A percentile compares a stretch with the other conserved stretches of the same genome.
Evolutionary conservation across 2,888 invertebrate species (phyloP).

Genomic region (Lumbricus terrestris): DNA sequence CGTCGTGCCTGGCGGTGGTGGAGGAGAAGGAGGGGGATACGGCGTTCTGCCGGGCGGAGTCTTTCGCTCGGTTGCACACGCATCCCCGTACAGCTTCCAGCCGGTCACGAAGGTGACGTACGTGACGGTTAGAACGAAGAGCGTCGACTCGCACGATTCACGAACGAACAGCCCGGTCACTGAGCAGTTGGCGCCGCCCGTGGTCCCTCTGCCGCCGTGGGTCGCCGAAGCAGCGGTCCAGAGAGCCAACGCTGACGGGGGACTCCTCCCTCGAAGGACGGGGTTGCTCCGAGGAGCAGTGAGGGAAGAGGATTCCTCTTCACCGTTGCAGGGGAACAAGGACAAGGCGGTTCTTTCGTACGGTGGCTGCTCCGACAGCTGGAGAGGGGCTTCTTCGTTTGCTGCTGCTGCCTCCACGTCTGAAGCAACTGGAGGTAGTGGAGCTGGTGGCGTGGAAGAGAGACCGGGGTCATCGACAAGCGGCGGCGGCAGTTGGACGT

Average conservation of each 20-base stretch:
- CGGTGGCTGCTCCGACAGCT: neutral
- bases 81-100: neutral
- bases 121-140: slow-evolving; percentile 4
- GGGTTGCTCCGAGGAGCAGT: neutral
- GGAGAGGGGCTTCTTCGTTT: neutral
- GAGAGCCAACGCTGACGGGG: too few species aligned
- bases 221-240: neutral
- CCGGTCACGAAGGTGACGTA: neutral
- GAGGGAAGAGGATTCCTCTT: neutral
- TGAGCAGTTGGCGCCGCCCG: neutral
- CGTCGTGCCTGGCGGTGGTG: neutral
- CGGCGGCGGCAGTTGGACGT: neutral
- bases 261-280: neutral
- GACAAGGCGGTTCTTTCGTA: neutral
- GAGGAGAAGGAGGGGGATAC: too few species aligned
- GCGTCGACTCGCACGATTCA: neutral
- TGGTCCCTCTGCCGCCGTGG: neutral
- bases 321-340: neutral
- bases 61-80: neutral
- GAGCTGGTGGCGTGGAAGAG: neutral
- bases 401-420: neutral
- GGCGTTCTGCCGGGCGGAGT: neutral
- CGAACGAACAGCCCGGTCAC: neutral
- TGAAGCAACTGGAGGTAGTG: neutral
- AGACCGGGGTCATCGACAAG: neutral